Evolutionary conservation across 92 coral and sea anemone species (phyloP).

Genomic region (Blastomussa wellsi): DNA sequence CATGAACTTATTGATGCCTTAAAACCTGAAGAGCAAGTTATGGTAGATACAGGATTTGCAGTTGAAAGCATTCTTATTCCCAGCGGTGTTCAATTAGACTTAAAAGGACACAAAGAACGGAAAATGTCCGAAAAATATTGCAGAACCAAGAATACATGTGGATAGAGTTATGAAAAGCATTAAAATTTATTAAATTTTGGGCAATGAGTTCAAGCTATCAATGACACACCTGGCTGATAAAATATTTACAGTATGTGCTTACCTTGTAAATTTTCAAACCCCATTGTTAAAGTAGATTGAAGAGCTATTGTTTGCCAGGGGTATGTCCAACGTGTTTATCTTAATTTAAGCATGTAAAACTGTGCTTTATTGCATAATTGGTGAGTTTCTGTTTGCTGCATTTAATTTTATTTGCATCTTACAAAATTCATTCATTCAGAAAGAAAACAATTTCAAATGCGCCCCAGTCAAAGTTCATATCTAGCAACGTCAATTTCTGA

Average conservation of each 20-base stretch:
- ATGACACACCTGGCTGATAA: conserved; percentile 33
- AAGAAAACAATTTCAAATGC: too few relatives aligned
- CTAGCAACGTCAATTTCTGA: too few relatives aligned
- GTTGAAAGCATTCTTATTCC: conserved; percentile 58
- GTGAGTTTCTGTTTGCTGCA: too few relatives aligned
- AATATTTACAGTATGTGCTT: conserved; percentile 46
- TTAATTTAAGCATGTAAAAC: too few relatives aligned
- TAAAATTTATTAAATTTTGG: conserved; percentile 28
- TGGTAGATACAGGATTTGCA: conserved; percentile 55
- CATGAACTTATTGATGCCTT: conserved; percentile 28
- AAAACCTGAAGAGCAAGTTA: conserved; percentile 51
- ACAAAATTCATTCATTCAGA: too few relatives aligned
- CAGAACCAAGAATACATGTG: conserved; percentile 61
- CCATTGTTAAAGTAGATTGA: conserved; percentile 11
- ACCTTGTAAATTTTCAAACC: conserved; percentile 34
- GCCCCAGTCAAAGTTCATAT: too few relatives aligned
- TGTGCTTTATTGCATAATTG: too few relatives aligned
- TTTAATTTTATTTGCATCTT: too few relatives aligned
- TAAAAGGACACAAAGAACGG: conserved; percentile 28
- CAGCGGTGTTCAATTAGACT: conserved; percentile 35
- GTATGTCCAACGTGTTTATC: too few relatives aligned
- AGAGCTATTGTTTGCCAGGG: too few relatives aligned
- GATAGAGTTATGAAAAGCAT: conserved; percentile 53
- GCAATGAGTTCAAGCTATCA: conserved; percentile 26
- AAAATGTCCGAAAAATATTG: conserved; percentile 39